These are phyloP conservation scores for Congeria kusceri DNA, from an alignment of 2,888 invertebrate species.

Conservation along the genomic window DNA sequence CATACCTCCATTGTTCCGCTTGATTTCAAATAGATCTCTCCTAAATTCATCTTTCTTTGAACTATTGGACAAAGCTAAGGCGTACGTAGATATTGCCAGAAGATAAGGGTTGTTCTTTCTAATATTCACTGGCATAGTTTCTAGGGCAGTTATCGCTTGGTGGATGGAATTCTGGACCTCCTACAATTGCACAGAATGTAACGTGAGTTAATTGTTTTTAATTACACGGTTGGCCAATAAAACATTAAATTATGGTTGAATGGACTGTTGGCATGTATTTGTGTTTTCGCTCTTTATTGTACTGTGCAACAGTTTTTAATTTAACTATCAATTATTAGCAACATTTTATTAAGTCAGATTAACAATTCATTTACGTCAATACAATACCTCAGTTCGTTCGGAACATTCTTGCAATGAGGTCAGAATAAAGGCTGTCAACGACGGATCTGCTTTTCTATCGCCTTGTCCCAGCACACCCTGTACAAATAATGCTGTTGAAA, in stretches of 20 bases:
- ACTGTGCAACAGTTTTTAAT: no score
- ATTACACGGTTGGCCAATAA: no score
- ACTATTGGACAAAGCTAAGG: not conserved
- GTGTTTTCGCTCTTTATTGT: no score
- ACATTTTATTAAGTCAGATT: no score
- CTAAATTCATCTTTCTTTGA: not conserved
- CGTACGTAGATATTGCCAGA: not conserved
- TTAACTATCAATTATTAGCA: no score
- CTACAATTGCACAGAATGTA: not conserved
- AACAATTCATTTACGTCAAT: no score
- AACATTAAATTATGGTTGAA: no score
- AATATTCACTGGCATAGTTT: not conserved
- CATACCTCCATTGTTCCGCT: no score
- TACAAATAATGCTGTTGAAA: not conserved
- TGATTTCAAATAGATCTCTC: no score
- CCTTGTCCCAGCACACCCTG: not conserved
- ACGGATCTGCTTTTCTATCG: not conserved
- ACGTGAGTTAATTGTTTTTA: no score
- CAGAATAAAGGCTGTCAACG: constrained; percentile 4
- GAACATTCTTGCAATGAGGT: not conserved
- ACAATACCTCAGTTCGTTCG: not conserved
- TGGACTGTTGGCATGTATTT: no score
- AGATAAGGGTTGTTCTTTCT: not conserved
- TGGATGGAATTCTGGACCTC: not conserved
- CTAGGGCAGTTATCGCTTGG: not conserved